Conservation (phyloP, 2,797 vertebrate species). For the Gymnopithys bicolor region DNA sequence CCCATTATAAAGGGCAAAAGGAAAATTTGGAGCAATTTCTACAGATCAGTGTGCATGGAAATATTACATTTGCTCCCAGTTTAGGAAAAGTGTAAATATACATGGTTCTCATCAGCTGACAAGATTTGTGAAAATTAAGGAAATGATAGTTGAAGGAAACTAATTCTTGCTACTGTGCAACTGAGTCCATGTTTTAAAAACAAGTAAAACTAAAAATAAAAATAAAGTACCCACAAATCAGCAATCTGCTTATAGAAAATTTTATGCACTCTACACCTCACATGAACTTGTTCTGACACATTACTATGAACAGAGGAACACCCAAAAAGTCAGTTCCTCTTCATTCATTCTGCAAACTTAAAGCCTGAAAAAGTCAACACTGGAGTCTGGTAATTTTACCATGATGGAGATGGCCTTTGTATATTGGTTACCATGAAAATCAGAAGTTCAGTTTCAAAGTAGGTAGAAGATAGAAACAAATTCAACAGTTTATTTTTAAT, state of each 20-base stretch:
- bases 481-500: background rate
- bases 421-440: background rate
- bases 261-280: background rate
- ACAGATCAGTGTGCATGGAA: background rate
- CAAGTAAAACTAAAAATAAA: background rate
- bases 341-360: background rate
- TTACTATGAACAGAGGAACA: background rate
- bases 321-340: background rate
- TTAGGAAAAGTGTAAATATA: background rate
- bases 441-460: background rate
- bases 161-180: background rate
- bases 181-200: background rate
- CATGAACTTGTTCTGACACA: background rate
- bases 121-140: background rate
- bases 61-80: background rate
- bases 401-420: background rate
- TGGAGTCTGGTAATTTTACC: background rate
- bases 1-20: background rate
- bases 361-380: background rate
- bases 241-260: background rate
- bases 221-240: background rate
- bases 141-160: background rate
- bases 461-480: background rate
- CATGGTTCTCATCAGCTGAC: background rate
- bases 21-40: constrained; percentile 4